Percentiles rank a stretch among this genome's conserved stretches.
Conservation (phyloP, 2,888 invertebrate genomes). For the Heteromurus nitidus region DNA sequence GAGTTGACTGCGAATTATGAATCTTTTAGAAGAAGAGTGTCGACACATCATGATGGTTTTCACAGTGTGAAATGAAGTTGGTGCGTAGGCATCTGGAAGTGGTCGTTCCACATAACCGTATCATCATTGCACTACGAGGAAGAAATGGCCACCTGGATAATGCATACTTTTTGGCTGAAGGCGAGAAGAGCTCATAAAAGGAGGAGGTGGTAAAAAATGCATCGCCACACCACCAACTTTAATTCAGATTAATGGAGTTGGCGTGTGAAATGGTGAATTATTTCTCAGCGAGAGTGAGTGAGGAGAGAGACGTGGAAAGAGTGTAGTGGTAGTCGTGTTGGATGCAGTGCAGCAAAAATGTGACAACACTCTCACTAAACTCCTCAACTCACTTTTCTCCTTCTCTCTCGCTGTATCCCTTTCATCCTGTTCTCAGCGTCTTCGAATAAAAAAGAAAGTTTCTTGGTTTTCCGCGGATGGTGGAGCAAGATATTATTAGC, state of each 20-base stretch:
- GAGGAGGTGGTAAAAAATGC: conserved; percentile 39
- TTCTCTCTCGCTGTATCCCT: conserved; percentile 11
- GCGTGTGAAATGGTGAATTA: conserved; percentile 69
- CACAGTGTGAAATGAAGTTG: too few relatives aligned
- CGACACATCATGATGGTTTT: too few relatives aligned
- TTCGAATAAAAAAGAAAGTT: too few relatives aligned
- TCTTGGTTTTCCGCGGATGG: conserved; percentile 31
- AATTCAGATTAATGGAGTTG: conserved; percentile 70
- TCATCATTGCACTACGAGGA: too few relatives aligned
- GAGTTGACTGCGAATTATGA: too few relatives aligned
- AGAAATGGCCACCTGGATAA: too few relatives aligned
- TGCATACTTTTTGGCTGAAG: background rate
- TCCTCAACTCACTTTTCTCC: background rate
- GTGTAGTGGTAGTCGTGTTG: conserved; percentile 22
- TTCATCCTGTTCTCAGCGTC: background rate
- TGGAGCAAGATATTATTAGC: conserved; percentile 30
- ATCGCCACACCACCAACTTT: conserved; percentile 40
- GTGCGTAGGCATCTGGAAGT: too few relatives aligned
- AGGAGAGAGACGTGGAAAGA: background rate
- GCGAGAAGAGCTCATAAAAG: background rate
- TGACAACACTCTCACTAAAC: background rate
- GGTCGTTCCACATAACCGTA: too few relatives aligned
- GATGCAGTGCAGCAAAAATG: too few relatives aligned
- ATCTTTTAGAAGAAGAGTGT: too few relatives aligned
- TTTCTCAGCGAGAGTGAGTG: conserved; percentile 33